Conservation (phyloP, 2,113 vertebrate species). For the Caranx melampygus region DNA sequence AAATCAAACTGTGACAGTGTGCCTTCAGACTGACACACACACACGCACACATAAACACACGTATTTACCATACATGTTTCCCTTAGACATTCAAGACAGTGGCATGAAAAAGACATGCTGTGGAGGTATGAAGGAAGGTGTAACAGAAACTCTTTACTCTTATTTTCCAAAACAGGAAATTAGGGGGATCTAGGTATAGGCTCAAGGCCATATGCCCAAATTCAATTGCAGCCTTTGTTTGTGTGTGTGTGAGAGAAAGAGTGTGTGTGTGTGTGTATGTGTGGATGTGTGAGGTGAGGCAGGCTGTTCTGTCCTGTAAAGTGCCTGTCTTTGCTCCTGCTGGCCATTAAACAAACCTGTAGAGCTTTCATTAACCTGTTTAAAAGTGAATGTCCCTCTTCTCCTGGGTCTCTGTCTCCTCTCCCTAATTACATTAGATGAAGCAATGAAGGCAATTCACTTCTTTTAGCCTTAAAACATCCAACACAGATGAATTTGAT, state of each 20-base stretch:
- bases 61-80: not conserved
- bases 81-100: constrained; percentile 22
- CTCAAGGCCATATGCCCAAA: constrained; percentile 41
- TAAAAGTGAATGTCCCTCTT: not conserved
- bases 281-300: constrained; percentile 16
- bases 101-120: constrained; percentile 3
- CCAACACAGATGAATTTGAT: not conserved
- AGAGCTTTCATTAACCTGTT: constrained; percentile 17
- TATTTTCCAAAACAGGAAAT: constrained; percentile 69
- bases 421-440: not conserved
- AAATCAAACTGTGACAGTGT: not conserved
- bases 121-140: constrained; percentile 23
- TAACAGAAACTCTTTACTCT: constrained; percentile 24
- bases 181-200: constrained; percentile 47
- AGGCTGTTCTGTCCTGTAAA: constrained; percentile 42
- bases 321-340: constrained; percentile 42
- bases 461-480: not conserved
- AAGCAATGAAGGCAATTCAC: not conserved
- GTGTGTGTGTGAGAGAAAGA: constrained; percentile 15
- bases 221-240: constrained; percentile 64
- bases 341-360: constrained; percentile 56
- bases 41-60: constrained; percentile 10
- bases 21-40: not conserved
- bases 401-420: not conserved
- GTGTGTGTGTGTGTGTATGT: constrained; percentile 7